Evolutionary conservation across 2,888 invertebrate species (phyloP).

Genomic region (Branchipolynoe longqiensis): DNA sequence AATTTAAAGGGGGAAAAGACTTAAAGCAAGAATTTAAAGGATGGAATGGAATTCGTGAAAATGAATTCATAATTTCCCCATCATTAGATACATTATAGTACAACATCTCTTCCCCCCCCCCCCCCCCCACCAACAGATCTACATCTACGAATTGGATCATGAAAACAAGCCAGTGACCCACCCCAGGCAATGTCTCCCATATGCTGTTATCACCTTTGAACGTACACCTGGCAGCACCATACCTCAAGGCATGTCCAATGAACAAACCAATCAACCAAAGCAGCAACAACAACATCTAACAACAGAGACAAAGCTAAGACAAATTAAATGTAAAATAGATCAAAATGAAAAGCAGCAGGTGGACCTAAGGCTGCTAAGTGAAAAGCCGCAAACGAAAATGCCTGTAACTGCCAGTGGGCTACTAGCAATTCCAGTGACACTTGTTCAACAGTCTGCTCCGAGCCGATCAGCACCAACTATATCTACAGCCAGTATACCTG

Average conservation of each 20-base stretch:
- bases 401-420: too few species aligned
- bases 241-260: background rate
- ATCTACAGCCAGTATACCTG: too few species aligned
- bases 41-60: background rate
- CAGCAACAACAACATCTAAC: background rate
- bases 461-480: too few species aligned
- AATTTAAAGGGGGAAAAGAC: too few species aligned
- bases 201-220: conserved; percentile 25
- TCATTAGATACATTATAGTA: too few species aligned
- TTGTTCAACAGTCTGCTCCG: too few species aligned
- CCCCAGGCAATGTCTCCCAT: conserved; percentile 22
- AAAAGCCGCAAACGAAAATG: too few species aligned
- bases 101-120: background rate
- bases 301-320: too few species aligned
- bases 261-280: background rate
- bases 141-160: conserved; percentile 21
- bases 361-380: too few species aligned
- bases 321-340: too few species aligned
- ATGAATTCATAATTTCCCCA: background rate
- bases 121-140: background rate
- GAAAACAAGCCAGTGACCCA: background rate
- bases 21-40: background rate
- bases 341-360: too few species aligned
- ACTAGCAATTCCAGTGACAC: too few species aligned
- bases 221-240: background rate